A percentile compares a stretch with the other conserved stretches of the same genome.
Evolutionary conservation across 2,888 invertebrate species (phyloP).

Genomic region (Ormyrus rosae): DNA sequence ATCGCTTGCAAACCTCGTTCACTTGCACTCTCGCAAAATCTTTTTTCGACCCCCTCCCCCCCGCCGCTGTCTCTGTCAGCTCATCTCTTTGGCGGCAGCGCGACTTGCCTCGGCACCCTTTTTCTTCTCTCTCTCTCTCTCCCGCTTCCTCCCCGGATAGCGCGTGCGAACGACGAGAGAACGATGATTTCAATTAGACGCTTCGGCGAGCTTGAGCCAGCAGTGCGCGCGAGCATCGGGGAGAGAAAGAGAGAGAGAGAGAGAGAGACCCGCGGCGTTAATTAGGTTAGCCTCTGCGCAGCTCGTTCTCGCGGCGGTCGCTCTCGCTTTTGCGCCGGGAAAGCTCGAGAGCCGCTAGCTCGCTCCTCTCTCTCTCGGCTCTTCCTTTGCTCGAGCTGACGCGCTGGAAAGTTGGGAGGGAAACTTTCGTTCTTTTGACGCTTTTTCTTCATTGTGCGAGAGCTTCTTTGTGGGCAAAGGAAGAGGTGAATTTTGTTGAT

Average conservation of each 20-base stretch:
- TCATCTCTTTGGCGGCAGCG: constrained; percentile 28
- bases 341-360: too few species aligned
- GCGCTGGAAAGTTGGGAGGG: too few species aligned
- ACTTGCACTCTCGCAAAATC: constrained; percentile 5
- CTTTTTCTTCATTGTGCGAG: too few species aligned
- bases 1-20: not conserved
- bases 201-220: constrained; percentile 51
- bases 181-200: constrained; percentile 59
- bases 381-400: too few species aligned
- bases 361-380: too few species aligned
- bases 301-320: not conserved
- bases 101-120: constrained; percentile 46
- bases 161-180: constrained; percentile 56
- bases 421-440: too few species aligned
- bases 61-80: constrained; percentile 31
- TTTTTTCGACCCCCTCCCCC: constrained; percentile 24
- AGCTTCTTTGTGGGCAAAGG: too few species aligned
- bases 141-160: constrained; percentile 6
- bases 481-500: too few species aligned
- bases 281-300: constrained; percentile 48
- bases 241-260: constrained; percentile 8
- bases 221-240: not conserved
- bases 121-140: constrained; percentile 22
- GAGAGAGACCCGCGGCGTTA: constrained; percentile 47
- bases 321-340: not conserved